Conservation (phyloP, 2,113 vertebrate genomes). For the Turdus rufiventris region DNA sequence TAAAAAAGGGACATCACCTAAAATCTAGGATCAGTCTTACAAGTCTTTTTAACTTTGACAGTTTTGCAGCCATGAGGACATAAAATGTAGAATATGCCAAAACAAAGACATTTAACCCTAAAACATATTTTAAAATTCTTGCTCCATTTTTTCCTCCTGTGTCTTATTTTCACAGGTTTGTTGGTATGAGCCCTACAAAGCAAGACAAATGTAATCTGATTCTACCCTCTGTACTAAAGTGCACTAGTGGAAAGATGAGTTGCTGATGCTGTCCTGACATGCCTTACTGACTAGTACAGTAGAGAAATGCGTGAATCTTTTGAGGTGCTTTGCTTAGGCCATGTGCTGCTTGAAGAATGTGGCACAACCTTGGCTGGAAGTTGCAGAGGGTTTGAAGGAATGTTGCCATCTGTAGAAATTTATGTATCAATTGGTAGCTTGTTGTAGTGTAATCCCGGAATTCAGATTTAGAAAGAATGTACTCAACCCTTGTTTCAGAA, state of each 20-base stretch:
- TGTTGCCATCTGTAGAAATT: neutral
- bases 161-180: neutral
- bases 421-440: neutral
- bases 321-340: neutral
- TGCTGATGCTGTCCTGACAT: neutral
- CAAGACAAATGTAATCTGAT: neutral
- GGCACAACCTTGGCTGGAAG: neutral
- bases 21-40: neutral
- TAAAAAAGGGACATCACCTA: neutral
- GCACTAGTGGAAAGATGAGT: neutral
- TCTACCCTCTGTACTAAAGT: neutral
- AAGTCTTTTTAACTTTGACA: neutral
- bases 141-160: neutral
- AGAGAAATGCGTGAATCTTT: neutral
- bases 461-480: neutral
- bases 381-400: neutral
- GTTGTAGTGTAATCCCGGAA: neutral
- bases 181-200: neutral
- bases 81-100: neutral
- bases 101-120: neutral
- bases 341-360: neutral
- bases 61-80: neutral
- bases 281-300: neutral
- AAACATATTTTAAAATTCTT: neutral
- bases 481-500: neutral